A percentile compares a stretch with the other conserved stretches of the same genome.
Conservation (phyloP, 2,113 vertebrate genomes). For the Cairina moschata region DNA sequence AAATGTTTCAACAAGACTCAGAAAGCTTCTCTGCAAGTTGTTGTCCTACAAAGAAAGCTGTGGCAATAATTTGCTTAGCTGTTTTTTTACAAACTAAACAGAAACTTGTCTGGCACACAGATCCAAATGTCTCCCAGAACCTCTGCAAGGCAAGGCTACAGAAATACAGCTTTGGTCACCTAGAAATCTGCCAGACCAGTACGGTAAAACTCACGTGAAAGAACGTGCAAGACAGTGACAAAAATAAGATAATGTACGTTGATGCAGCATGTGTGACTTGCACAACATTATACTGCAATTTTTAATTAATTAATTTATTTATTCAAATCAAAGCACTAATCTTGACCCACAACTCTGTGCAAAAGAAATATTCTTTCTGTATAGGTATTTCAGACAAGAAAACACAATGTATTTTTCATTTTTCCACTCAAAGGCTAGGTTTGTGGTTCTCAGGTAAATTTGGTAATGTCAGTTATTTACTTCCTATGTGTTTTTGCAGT, state of each 20-base stretch:
- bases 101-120: not conserved
- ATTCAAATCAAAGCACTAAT: not conserved
- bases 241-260: not conserved
- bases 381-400: not conserved
- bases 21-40: not conserved
- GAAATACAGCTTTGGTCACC: not conserved
- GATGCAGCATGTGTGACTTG: not conserved
- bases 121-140: not conserved
- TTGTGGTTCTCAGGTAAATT: not conserved
- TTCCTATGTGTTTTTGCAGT: not conserved
- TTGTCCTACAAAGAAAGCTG: not conserved
- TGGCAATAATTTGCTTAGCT: not conserved
- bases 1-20: not conserved
- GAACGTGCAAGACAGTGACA: not conserved
- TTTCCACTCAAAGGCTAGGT: not conserved
- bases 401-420: not conserved
- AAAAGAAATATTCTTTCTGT: not conserved
- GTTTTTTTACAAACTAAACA: not conserved
- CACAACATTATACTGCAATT: fast-evolving
- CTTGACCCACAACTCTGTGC: not conserved
- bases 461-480: not conserved
- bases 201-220: not conserved
- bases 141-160: not conserved
- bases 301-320: not conserved
- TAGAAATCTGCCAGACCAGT: not conserved